A percentile compares a stretch with the other conserved stretches of the same genome.
Evolutionary conservation across 2,113 vertebrate genomes (phyloP).

Genomic region (Marmota monax): DNA sequence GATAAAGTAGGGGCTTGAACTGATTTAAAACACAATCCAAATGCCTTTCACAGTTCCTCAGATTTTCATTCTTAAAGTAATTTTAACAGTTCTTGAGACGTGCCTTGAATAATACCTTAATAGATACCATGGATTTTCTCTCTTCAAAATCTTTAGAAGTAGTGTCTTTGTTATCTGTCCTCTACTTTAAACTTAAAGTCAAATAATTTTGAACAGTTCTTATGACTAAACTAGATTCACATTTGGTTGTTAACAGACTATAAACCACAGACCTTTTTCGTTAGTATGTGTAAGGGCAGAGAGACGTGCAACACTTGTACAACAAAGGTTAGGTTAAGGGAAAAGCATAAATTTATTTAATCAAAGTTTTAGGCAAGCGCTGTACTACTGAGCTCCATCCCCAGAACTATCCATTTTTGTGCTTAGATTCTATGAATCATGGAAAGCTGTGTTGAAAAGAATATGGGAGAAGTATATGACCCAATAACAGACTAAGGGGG

Average conservation of each 20-base stretch:
- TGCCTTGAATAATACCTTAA: conserved; percentile 11
- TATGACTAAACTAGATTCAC: not conserved
- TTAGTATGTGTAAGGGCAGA: not conserved
- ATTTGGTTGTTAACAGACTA: not conserved
- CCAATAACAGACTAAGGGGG: not conserved
- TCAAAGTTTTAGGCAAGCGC: not conserved
- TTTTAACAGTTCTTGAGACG: not conserved
- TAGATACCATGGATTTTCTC: not conserved
- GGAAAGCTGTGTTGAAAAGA: not conserved
- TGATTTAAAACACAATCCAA: not conserved
- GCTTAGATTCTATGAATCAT: not conserved
- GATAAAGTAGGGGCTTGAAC: not conserved
- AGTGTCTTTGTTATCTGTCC: conserved; percentile 18
- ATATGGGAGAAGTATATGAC: not conserved
- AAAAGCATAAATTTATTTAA: not conserved
- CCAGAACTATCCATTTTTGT: not conserved
- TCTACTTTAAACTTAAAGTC: conserved; percentile 25
- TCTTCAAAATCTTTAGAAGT: conserved; percentile 36
- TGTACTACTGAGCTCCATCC: too few species aligned
- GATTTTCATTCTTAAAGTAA: conserved; percentile 50
- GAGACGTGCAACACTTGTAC: not conserved
- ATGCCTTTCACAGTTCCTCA: not conserved
- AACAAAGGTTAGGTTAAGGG: not conserved
- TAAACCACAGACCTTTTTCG: not conserved
- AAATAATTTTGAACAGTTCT: conserved; percentile 42